Percentiles rank a stretch among this genome's conserved stretches.
These are phyloP conservation scores for Oncorhynchus mykiss DNA, from an alignment of 2,113 vertebrate species.

Conservation along the genomic window DNA sequence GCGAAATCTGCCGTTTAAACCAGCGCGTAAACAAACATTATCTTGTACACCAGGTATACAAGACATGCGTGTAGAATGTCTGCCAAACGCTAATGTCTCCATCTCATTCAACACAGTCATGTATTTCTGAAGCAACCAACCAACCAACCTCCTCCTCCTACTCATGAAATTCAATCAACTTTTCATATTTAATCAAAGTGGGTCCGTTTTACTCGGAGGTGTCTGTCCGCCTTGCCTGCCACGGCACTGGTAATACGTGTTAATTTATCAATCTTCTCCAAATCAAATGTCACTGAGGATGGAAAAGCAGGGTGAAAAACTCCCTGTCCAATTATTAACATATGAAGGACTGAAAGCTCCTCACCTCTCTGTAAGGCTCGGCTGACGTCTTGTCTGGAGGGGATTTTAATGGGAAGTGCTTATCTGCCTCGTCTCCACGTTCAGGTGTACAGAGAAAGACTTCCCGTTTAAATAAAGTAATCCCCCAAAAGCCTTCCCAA, in stretches of 20 bases:
- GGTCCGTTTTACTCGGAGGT: background rate
- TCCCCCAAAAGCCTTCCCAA: conserved; percentile 65
- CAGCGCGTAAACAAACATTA: no score
- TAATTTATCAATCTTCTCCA: conserved; percentile 63
- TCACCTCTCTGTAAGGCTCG: conserved; percentile 61
- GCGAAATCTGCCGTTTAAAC: no score
- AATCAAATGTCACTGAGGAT: conserved; percentile 53
- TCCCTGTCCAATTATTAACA: conserved; percentile 59
- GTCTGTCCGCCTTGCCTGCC: background rate
- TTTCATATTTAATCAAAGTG: conserved; percentile 32
- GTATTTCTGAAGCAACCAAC: no score
- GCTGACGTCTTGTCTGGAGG: conserved; percentile 49
- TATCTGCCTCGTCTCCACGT: conserved; percentile 60
- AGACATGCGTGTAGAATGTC: no score
- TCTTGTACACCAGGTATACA: no score
- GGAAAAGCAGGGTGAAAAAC: conserved; percentile 35
- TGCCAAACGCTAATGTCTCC: no score
- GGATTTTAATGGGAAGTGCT: conserved; percentile 70
- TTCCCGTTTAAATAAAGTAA: conserved; percentile 67
- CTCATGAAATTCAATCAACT: conserved; percentile 1
- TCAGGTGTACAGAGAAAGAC: conserved; percentile 69
- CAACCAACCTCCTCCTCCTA: no score
- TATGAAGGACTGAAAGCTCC: conserved; percentile 62
- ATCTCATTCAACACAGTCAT: background rate
- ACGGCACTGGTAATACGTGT: conserved; percentile 16